phyloP scores from a whole-genome alignment of 2,113 vertebrate species.

The Ammodytes marinus region DNA sequence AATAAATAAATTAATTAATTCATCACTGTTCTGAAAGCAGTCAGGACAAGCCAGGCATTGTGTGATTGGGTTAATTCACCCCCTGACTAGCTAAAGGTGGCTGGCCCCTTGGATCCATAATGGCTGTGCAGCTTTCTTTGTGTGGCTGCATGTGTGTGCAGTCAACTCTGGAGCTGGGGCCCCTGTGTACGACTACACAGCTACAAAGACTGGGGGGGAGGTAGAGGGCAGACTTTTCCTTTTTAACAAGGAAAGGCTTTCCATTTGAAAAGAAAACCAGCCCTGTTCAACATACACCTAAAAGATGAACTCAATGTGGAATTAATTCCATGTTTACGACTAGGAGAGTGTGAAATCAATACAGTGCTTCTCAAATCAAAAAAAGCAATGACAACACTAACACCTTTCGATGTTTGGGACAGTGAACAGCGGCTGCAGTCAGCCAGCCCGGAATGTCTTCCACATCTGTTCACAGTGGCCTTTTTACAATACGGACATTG shows the following conservation, averaged over 20 bases:
- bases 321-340: conserved; percentile 47
- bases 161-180: conserved; percentile 70
- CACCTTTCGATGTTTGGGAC: neutral
- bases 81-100: conserved; percentile 66
- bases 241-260: conserved; percentile 51
- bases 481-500: conserved; percentile 48
- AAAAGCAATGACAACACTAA: conserved; percentile 17
- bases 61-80: conserved; percentile 62
- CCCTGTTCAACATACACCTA: conserved; percentile 11
- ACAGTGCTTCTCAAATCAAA: conserved; percentile 32
- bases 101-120: conserved; percentile 71
- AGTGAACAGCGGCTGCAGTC: neutral
- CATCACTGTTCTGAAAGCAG: conserved; percentile 33
- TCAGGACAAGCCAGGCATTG: conserved; percentile 36
- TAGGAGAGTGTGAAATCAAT: conserved; percentile 40
- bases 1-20: conserved; percentile 7
- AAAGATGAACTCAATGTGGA: conserved; percentile 8
- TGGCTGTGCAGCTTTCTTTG: conserved; percentile 73
- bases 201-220: conserved; percentile 62
- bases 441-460: conserved; percentile 2
- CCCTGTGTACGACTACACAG: conserved; percentile 60
- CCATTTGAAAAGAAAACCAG: conserved; percentile 47
- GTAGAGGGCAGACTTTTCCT: conserved; percentile 50
- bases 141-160: conserved; percentile 70
- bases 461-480: conserved; percentile 29